These are phyloP conservation scores for Chrysochloris asiatica DNA, from an alignment of 2,113 vertebrate genomes.

Conservation along the genomic window DNA sequence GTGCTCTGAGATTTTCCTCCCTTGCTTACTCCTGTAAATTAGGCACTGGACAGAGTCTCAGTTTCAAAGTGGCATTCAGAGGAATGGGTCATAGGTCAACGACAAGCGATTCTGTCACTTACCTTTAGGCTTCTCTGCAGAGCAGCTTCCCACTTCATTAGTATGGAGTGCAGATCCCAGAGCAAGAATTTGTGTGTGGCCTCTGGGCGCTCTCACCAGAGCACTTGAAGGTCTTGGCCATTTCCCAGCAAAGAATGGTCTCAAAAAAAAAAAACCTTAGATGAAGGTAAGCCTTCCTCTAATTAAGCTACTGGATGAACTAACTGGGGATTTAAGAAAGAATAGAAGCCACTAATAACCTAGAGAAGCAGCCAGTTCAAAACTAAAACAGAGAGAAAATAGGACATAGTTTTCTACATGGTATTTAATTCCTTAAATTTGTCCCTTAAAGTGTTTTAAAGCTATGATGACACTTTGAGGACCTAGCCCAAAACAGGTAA, in stretches of 20 bases:
- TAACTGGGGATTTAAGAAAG: background rate
- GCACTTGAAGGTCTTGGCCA: background rate
- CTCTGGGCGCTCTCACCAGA: background rate
- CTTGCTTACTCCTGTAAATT: background rate
- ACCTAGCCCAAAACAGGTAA: too few relatives aligned
- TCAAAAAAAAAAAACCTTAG: background rate
- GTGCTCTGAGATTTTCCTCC: background rate
- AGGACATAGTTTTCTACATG: fast-evolving
- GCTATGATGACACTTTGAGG: background rate
- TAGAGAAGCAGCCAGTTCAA: background rate
- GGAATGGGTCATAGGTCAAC: background rate
- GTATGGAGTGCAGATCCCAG: background rate
- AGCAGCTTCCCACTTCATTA: background rate
- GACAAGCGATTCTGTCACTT: background rate
- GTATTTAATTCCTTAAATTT: background rate
- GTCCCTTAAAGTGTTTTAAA: background rate
- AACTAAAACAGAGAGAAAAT: background rate
- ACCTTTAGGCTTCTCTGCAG: background rate
- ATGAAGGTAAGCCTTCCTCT: background rate
- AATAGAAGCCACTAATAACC: background rate
- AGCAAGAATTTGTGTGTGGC: background rate
- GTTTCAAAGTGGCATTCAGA: background rate
- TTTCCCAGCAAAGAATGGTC: background rate
- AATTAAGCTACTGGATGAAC: too few relatives aligned
- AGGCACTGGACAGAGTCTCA: background rate